These are phyloP conservation scores for Sesamia inferens DNA, from an alignment of 2,888 invertebrate genomes.

Conservation along the genomic window DNA sequence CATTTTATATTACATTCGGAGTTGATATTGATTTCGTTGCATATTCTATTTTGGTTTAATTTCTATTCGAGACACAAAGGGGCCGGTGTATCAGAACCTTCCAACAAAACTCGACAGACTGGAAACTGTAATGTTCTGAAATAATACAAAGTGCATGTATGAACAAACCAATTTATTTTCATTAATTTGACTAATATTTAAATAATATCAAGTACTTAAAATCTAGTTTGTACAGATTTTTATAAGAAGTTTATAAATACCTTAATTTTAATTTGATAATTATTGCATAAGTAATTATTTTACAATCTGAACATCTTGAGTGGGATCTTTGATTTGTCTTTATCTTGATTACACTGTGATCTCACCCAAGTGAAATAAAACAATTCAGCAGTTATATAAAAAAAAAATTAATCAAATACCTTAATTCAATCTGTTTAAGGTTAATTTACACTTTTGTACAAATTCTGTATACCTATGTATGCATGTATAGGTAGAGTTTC, in stretches of 20 bases:
- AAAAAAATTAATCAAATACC: not conserved
- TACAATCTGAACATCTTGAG: not conserved
- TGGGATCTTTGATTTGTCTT: not conserved
- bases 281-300: not conserved
- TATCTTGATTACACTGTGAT: not conserved
- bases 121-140: not conserved
- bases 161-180: constrained; percentile 73
- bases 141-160: constrained; percentile 38
- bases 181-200: constrained; percentile 65
- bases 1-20: constrained; percentile 39
- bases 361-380: constrained; percentile 3
- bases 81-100: not conserved
- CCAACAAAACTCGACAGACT: not conserved
- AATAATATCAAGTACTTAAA: constrained; percentile 58
- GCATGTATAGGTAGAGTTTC: not conserved
- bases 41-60: constrained; percentile 26
- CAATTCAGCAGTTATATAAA: not conserved
- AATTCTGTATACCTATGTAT: not conserved
- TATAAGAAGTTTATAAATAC: constrained; percentile 40
- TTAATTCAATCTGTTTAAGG: not conserved
- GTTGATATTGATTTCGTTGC: constrained; percentile 32
- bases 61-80: constrained; percentile 6
- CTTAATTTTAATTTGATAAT: constrained; percentile 30
- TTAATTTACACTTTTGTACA: constrained; percentile 6
- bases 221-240: constrained; percentile 67